Conservation (phyloP, 2,888 invertebrate species). For the Germaria angustata region DNA sequence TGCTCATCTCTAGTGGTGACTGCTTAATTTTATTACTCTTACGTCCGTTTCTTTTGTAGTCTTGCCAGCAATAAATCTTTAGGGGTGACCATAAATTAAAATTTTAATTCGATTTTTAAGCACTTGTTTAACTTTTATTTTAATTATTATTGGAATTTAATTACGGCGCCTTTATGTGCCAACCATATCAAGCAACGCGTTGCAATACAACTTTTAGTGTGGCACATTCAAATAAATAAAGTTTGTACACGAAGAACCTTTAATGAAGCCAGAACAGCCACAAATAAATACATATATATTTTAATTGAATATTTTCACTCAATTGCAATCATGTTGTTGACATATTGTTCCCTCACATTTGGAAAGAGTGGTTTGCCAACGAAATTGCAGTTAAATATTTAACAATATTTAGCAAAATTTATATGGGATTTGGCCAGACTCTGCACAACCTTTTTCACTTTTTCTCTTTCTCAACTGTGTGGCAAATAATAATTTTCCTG, state of each 20-base stretch:
- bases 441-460: neutral
- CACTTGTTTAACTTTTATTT: constrained; percentile 17
- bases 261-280: neutral
- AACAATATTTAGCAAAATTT: constrained; percentile 3
- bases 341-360: constrained; percentile 3
- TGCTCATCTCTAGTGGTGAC: no score
- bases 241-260: neutral
- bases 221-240: neutral
- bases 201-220: constrained; percentile 3
- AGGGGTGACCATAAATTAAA: neutral
- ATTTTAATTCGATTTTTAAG: neutral
- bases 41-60: neutral
- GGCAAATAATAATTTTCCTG: constrained; percentile 18
- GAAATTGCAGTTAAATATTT: neutral
- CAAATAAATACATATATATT: neutral
- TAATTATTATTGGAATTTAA: constrained; percentile 37
- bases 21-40: neutral
- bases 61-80: constrained; percentile 18
- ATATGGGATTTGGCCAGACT: neutral
- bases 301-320: constrained; percentile 21
- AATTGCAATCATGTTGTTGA: constrained; percentile 25
- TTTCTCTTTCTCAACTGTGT: neutral
- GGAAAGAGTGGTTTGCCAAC: constrained; percentile 10
- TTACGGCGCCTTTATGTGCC: constrained; percentile 20
- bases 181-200: neutral